Evolutionary conservation across 2,113 vertebrate genomes (phyloP).

Genomic region (Penelope pileata): DNA sequence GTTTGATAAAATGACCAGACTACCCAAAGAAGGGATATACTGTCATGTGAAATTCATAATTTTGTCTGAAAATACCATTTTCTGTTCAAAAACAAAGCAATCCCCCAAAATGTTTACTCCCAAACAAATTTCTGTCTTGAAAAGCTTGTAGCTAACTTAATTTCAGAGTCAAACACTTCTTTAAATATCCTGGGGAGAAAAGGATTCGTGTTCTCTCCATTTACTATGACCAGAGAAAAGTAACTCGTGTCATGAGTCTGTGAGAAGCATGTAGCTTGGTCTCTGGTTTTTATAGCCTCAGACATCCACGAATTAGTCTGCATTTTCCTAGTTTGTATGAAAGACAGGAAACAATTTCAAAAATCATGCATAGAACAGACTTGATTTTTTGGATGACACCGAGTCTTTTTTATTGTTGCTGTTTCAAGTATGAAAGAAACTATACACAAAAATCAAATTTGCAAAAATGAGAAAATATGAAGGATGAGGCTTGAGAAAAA

Average conservation of each 20-base stretch:
- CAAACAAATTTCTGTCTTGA: neutral
- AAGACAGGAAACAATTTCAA: neutral
- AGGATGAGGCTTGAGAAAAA: neutral
- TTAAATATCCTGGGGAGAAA: neutral
- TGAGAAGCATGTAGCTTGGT: neutral
- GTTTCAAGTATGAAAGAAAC: neutral
- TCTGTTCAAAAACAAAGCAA: neutral
- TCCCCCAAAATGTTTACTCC: neutral
- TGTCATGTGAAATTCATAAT: neutral
- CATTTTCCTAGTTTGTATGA: neutral
- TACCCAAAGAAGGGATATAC: neutral
- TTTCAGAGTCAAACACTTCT: neutral
- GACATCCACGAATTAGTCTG: neutral
- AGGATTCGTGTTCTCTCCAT: neutral
- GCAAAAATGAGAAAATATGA: slow-evolving; percentile 9
- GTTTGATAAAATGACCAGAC: neutral
- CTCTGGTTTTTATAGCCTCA: neutral
- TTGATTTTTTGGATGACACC: neutral
- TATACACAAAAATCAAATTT: neutral
- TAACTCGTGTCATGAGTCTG: neutral
- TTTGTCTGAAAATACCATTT: neutral
- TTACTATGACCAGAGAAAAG: neutral
- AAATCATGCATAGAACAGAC: neutral
- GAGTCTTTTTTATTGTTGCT: neutral
- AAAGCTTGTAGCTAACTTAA: neutral